These are phyloP conservation scores for Elanoides forficatus DNA, from an alignment of 2,113 vertebrate genomes.

Conservation along the genomic window DNA sequence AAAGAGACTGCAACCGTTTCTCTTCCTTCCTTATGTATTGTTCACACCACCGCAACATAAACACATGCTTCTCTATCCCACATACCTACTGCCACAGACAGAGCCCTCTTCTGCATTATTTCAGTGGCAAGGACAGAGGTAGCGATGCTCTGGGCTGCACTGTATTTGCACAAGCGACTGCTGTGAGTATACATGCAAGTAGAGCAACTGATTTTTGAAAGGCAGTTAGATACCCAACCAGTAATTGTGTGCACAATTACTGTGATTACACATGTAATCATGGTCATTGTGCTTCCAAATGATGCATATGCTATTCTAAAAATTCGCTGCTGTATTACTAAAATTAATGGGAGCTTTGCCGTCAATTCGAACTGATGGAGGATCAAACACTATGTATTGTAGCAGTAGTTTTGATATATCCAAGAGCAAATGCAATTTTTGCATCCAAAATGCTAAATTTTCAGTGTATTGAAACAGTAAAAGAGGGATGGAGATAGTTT, in stretches of 20 bases:
- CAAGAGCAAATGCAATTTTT: not conserved
- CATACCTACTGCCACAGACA: not conserved
- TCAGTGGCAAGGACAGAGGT: not conserved
- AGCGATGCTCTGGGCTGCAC: not conserved
- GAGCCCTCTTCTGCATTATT: not conserved
- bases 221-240: conserved; percentile 34
- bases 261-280: conserved; percentile 62
- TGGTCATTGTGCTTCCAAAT: conserved; percentile 52
- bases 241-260: conserved; percentile 59
- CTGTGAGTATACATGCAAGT: conserved; percentile 14
- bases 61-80: not conserved
- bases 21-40: conserved; percentile 21
- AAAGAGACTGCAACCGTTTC: conserved; percentile 31
- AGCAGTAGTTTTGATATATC: not conserved
- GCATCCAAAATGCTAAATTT: not conserved
- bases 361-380: not conserved
- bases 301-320: conserved; percentile 49
- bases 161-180: conserved; percentile 29
- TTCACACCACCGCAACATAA: not conserved
- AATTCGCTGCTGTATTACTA: conserved; percentile 11
- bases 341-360: conserved; percentile 40
- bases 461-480: not conserved
- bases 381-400: not conserved
- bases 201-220: conserved; percentile 35
- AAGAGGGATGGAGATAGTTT: not conserved